These are phyloP conservation scores for Pteria penguin DNA, from an alignment of 2,888 invertebrate species.

Conservation along the genomic window DNA sequence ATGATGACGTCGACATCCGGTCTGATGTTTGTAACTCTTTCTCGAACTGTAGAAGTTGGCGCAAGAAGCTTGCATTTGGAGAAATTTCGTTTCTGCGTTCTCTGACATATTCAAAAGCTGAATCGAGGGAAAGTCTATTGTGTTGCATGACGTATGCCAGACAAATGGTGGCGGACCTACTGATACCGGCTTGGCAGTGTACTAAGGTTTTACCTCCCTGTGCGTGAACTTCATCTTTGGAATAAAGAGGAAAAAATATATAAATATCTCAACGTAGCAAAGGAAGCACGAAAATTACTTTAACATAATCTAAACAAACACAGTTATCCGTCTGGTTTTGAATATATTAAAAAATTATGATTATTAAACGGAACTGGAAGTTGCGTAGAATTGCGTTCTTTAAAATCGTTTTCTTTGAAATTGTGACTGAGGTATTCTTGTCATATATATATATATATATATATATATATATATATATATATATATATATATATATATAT, in stretches of 20 bases:
- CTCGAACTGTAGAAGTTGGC: constrained; percentile 78
- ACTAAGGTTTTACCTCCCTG: constrained; percentile 71
- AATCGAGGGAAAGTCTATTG: constrained; percentile 72
- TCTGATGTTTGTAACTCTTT: constrained; percentile 46
- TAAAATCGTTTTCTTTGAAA: too few relatives aligned
- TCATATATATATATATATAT: too few relatives aligned
- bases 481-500: too few relatives aligned
- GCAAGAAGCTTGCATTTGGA: constrained; percentile 81
- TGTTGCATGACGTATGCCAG: constrained; percentile 76
- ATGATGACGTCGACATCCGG: constrained; percentile 19
- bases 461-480: too few relatives aligned
- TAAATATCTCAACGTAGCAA: too few relatives aligned
- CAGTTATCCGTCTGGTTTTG: too few relatives aligned
- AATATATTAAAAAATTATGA: too few relatives aligned
- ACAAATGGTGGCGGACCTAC: constrained; percentile 77
- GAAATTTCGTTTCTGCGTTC: constrained; percentile 77
- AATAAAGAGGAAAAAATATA: constrained; percentile 15
- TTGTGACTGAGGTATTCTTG: too few relatives aligned
- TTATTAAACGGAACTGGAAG: too few relatives aligned
- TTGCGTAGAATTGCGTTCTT: too few relatives aligned
- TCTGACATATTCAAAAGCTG: constrained; percentile 79
- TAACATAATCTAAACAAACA: too few relatives aligned
- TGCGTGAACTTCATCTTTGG: constrained; percentile 67
- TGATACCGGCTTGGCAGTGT: constrained; percentile 76
- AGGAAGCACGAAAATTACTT: too few relatives aligned